These are phyloP conservation scores for Meandrusa payeni DNA, from an alignment of 2,888 invertebrate species.

Conservation along the genomic window DNA sequence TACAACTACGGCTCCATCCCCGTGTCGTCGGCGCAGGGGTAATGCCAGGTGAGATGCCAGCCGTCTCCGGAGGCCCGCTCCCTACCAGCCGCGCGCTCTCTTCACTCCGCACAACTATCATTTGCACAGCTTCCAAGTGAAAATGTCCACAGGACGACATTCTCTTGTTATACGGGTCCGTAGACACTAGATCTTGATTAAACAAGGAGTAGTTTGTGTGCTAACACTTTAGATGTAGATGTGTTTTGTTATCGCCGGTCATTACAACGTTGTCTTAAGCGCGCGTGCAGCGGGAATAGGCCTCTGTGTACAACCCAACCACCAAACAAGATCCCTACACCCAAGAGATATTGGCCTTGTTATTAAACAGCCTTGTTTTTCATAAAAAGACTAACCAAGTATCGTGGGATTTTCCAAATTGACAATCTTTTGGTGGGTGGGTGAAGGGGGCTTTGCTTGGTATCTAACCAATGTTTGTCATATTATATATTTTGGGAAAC, in stretches of 20 bases:
- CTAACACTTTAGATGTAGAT: slow-evolving; percentile 48
- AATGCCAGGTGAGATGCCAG: slow-evolving; percentile 89
- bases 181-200: slow-evolving; percentile 28
- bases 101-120: slow-evolving; percentile 20
- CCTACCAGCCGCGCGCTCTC: slow-evolving; percentile 70
- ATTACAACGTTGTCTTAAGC: slow-evolving; percentile 41
- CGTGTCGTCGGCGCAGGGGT: slow-evolving; percentile 94
- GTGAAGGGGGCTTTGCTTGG: slow-evolving; percentile 82
- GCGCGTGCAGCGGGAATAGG: slow-evolving; percentile 76
- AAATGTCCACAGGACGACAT: slow-evolving; percentile 52
- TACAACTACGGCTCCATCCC: slow-evolving; percentile 95
- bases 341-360: slow-evolving; percentile 59
- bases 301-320: slow-evolving; percentile 78
- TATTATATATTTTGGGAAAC: background rate
- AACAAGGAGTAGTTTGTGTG: slow-evolving; percentile 49
- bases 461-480: slow-evolving; percentile 49
- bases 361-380: slow-evolving; percentile 27
- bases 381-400: slow-evolving; percentile 16
- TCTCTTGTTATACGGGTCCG: slow-evolving; percentile 25
- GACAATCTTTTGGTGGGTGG: slow-evolving; percentile 76
- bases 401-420: slow-evolving; percentile 49
- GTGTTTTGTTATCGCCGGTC: slow-evolving; percentile 36
- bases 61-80: slow-evolving; percentile 77
- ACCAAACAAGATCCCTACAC: slow-evolving; percentile 81
- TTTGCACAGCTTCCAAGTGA: slow-evolving; percentile 33